Conservation (phyloP, 2,797 vertebrate genomes). For the Myripristis murdjan region DNA sequence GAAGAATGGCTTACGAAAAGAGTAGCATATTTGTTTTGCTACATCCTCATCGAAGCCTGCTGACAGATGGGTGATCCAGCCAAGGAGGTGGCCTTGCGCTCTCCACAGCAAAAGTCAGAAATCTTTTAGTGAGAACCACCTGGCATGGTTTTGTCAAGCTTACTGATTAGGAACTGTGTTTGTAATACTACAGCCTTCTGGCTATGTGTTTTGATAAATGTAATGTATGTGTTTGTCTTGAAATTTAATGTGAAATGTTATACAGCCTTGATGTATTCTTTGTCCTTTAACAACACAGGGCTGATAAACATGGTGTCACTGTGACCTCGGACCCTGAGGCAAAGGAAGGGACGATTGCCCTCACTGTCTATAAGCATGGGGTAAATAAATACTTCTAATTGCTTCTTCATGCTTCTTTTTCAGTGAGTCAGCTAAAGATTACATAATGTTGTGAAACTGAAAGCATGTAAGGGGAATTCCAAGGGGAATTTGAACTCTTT, state of each 20-base stretch:
- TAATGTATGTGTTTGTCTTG: neutral
- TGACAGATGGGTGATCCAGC: too few species aligned
- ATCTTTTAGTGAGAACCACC: too few species aligned
- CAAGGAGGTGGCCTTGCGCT: too few species aligned
- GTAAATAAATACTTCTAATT: constrained; percentile 19
- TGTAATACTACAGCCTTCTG: too few species aligned
- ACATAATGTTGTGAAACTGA: neutral
- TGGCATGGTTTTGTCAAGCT: too few species aligned
- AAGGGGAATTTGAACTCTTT: neutral
- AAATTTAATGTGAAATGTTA: neutral
- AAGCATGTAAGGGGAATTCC: neutral
- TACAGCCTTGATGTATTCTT: neutral
- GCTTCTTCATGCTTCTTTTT: neutral
- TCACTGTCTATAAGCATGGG: constrained; percentile 49
- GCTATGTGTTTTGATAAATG: too few species aligned
- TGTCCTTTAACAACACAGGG: constrained; percentile 16
- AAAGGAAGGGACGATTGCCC: constrained; percentile 67
- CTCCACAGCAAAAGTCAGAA: too few species aligned
- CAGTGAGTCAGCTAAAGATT: neutral
- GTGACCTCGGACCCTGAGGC: constrained; percentile 67
- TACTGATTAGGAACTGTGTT: too few species aligned
- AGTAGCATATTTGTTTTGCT: too few species aligned
- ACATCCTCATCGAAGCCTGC: too few species aligned
- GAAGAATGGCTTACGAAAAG: too few species aligned
- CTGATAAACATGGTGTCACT: constrained; percentile 75